Base-by-base conservation (phyloP, 2,888 invertebrate species). In the Fragum whitleyi region DNA sequence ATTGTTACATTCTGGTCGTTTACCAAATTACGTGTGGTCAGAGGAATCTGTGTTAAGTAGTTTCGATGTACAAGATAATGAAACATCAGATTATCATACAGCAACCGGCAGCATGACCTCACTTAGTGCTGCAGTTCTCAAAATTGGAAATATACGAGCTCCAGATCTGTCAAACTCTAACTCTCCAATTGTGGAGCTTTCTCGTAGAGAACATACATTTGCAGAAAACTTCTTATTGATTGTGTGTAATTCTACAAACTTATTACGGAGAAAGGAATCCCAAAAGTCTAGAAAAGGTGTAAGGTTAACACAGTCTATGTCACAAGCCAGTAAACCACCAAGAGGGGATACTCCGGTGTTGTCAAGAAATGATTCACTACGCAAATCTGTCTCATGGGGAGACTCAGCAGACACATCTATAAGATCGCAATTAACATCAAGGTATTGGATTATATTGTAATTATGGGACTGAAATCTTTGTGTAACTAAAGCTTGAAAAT, bases 341-440 rank as follows among this genome's bases (percentile, higher is more conserved):
- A 77, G 82, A 47, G 86, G 87, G 5, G 91, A 91, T 59, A 90
- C 91, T 0, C 91, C 90, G 5, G 92, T 91, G 19, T 82, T 91
- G 47, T 90, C 90, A 11, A 80, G 91, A 23, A 80, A 86, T 26
- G 92, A 92, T 79, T 91, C 92, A 0, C 88, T 91, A 61, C 85
- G 92, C 16, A 93, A 93, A 74, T 91, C 92, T 39, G 93, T 94
- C 21, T 92, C 93, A 3, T 94, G 93, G 93, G 92, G 93, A 3
- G 93, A 93, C 77, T 90, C 92, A 47, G 92, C 89, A 14, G 92
- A 93, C 70, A 88, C 87, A 39, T 89, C 91, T 14, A 90, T 92
- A 28, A 89, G 90, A 32, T 86, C 88, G 57, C 91, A 92, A 75
- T 88, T 93, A 19, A 81, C 78, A 11, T 81, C 87, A 19, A 87